Evolutionary conservation across 2,888 invertebrate genomes (phyloP), one percentile per base, ranked within the genome.

Genomic region (Idaea dimidiata): DNA sequence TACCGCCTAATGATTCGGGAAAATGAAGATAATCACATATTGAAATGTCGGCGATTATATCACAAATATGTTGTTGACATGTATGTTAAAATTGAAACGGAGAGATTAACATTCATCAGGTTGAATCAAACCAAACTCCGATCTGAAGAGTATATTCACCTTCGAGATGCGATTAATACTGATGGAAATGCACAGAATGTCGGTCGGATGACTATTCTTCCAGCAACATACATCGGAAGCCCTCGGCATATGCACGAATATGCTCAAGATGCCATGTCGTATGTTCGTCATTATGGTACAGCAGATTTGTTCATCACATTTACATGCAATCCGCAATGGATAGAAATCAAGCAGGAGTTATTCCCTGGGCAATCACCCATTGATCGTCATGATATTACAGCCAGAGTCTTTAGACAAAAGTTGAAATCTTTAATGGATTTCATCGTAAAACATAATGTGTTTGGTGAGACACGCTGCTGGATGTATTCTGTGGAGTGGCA

Each of bases 271-370:
- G 72, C 71, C 1, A 71, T 80, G 75, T 64, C 76, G 1, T 80
- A 78, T 69, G 78, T 81, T 17, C 72, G 79, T 17, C 65, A 76
- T 67, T 77, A 79, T 70, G 77, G 80, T 1, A 64, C 63, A 54
- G 66, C 76, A 66, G 75, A 78, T 66, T 60, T 72, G 7, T 72
- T 72, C 43, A 69, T 72, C n/a, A 72, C 72, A 55, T 70, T 54
- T 6, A 62, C 60, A 32, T 62, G 60, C n/a, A 60, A 65, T 43
- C 58, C 65, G 16, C 0, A 17, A 4, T 63, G 62, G 60, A 33
- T n/a, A 16, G 61, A 64, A 32, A 61, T 64, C 10, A 17, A 54
- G 8, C 54, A 31, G 7, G 14, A 57, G 24, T 8, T 64, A 16
- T 54, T 65, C 16, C 54, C 58, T 31, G 62, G 66, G 16, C 69